A percentile compares a stretch with the other conserved stretches of the same genome.
These are phyloP conservation scores for Heliconius hermathena DNA, from an alignment of 1,140 invertebrate genomes.

Conservation along the genomic window DNA sequence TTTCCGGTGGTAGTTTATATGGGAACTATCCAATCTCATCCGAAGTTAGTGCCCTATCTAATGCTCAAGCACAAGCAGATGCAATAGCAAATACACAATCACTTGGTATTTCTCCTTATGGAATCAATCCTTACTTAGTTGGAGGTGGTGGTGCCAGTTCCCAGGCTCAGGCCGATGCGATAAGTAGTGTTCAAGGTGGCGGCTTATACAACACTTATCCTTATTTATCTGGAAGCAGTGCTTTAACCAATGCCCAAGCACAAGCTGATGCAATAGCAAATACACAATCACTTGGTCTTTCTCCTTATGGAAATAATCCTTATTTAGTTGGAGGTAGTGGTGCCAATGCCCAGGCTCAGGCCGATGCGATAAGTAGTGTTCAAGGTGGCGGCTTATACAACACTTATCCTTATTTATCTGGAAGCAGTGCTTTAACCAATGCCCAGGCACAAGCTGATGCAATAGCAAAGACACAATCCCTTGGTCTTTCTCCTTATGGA, in stretches of 20 bases:
- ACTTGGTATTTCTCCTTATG: slow-evolving; percentile 15
- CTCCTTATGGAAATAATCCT: neutral
- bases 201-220: neutral
- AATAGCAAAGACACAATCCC: slow-evolving; percentile 29
- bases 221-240: no score
- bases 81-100: slow-evolving; percentile 31
- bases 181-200: slow-evolving; percentile 1
- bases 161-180: slow-evolving; percentile 12
- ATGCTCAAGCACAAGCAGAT: slow-evolving; percentile 20
- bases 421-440: neutral
- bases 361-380: slow-evolving; percentile 12
- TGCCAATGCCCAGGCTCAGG: slow-evolving; percentile 12
- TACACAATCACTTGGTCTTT: neutral
- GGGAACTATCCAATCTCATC: slow-evolving; percentile 1
- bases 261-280: slow-evolving; percentile 13
- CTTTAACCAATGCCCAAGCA: neutral
- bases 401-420: neutral
- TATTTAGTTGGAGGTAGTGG: neutral
- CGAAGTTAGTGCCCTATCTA: neutral
- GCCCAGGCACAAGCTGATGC: slow-evolving; percentile 25
- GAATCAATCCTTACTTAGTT: slow-evolving; percentile 13
- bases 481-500: slow-evolving; percentile 19
- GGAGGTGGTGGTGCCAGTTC: slow-evolving; percentile 16
- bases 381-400: slow-evolving; percentile 4
- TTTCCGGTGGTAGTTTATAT: slow-evolving; percentile 6